A percentile compares a stretch with the other conserved stretches of the same genome.
phyloP scores from a whole-genome alignment of 2,888 invertebrate species.

The Rapana venosa region DNA sequence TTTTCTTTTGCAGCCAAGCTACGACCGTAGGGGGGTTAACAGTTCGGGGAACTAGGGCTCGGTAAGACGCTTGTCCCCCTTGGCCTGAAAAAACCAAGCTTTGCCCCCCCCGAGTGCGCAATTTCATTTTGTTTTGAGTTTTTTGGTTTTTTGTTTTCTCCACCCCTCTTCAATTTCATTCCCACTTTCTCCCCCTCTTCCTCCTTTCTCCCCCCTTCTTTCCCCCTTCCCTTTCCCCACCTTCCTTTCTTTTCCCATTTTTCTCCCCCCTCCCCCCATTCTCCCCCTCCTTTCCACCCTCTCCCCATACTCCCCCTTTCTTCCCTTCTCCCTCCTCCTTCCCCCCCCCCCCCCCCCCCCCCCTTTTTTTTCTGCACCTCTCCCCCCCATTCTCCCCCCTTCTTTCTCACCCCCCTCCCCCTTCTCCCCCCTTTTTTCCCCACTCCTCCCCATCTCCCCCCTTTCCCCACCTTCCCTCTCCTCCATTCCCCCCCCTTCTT shows the following conservation, averaged over 20 bases:
- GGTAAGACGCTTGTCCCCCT: constrained; percentile 17
- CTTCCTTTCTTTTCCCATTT: too few relatives aligned
- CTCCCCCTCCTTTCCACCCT: too few relatives aligned
- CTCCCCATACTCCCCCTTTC: neutral
- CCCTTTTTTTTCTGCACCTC: neutral
- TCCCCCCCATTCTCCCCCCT: neutral
- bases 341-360: neutral
- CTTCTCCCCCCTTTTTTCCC: neutral
- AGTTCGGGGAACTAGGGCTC: constrained; percentile 4
- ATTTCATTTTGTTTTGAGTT: neutral
- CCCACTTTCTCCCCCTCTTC: too few relatives aligned
- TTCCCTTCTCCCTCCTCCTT: neutral
- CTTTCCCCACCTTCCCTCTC: neutral
- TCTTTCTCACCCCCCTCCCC: neutral
- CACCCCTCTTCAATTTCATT: too few relatives aligned
- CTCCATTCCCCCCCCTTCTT: neutral
- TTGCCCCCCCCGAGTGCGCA: too few relatives aligned
- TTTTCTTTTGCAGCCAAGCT: constrained; percentile 18
- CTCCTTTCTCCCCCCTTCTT: too few relatives aligned
- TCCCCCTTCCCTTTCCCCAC: too few relatives aligned
- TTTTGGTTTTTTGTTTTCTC: neutral
- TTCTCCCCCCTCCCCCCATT: too few relatives aligned
- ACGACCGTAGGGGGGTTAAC: constrained; percentile 31
- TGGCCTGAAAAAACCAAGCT: neutral
- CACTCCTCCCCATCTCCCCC: neutral